These are phyloP conservation scores for Emmelina monodactyla DNA, from an alignment of 2,888 invertebrate genomes.

Conservation along the genomic window DNA sequence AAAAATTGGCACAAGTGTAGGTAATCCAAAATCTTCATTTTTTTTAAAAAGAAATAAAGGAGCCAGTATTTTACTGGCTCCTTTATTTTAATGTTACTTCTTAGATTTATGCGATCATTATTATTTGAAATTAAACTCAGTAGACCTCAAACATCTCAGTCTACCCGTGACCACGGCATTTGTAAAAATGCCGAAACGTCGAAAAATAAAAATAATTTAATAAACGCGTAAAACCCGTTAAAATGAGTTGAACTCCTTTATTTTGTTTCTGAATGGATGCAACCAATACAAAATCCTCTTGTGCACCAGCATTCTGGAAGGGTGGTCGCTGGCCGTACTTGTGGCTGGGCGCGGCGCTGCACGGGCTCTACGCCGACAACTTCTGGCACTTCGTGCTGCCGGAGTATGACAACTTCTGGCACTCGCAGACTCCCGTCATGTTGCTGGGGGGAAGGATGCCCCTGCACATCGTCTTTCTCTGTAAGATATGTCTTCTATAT, in stretches of 20 bases:
- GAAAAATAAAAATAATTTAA: no score
- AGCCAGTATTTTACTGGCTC: no score
- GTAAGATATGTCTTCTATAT: constrained; percentile 70
- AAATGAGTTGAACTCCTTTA: not conserved
- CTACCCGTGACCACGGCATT: no score
- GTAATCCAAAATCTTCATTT: no score
- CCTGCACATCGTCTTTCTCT: constrained; percentile 74
- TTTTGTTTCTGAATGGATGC: not conserved
- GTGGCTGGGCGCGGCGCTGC: constrained; percentile 76
- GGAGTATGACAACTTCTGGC: constrained; percentile 86
- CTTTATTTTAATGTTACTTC: no score
- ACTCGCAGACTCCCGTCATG: constrained; percentile 77
- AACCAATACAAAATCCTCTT: not conserved
- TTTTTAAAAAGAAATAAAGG: no score
- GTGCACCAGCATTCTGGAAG: constrained; percentile 66
- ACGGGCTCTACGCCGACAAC: constrained; percentile 75
- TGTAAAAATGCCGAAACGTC: no score
- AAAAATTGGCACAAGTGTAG: no score
- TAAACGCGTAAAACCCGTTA: no score
- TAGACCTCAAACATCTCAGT: no score
- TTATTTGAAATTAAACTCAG: no score
- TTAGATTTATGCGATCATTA: no score
- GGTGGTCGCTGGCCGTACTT: constrained; percentile 79
- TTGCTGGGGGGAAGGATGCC: constrained; percentile 76
- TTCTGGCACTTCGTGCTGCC: constrained; percentile 73